Evolutionary conservation across 2,888 invertebrate genomes (phyloP), one percentile per base, ranked within the genome.

Genomic region (Macrophya annulata): DNA sequence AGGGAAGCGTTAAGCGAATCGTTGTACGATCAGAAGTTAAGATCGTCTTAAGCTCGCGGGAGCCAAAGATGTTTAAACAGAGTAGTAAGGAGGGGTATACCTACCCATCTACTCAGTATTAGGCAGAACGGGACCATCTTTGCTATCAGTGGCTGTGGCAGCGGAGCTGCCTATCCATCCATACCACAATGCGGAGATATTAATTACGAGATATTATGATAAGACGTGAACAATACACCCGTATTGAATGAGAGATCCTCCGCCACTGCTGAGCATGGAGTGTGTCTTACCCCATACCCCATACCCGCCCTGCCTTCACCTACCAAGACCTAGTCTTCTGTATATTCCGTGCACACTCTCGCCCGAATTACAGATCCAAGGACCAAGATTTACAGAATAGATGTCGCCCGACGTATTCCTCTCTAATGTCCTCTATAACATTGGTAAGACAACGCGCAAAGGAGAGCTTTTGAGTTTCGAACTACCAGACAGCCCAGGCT

Each of bases 171-270:
- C 91, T 92, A 93, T 93, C 93, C 92, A 93, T 93, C 93, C 92
- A 93, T 93, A 92, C 91, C 89, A 93, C 93, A 93, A 93, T 93
- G 92, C 93, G 89, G 91, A 90, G 93, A 93, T 93, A 93, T 93
- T 93, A 93, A 93, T 93, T 93, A 93, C 92, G 93, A 93, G 93
- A 93, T 93, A 93, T 93, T 93, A 93, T 91, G 93, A 93, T 93
- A 93, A 93, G 93, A 91, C 90, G 89, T 87, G 93, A 93, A 93
- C 93, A 93, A 93, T 93, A 92, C 92, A 88, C 93, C 93, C 93
- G 91, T 93, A 93, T 93, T 93, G 93, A 93, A 93, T 93, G 90
- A 91, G 90, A 90, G 89, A 83, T 86, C 79, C 85, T 84, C 81
- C 86, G 85, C 87, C 51, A 82, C 55, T 77, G 82, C 79, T 31